Evolutionary conservation across 2,797 vertebrate species (phyloP).

Genomic region (Xiphorhynchus erythropygius): DNA sequence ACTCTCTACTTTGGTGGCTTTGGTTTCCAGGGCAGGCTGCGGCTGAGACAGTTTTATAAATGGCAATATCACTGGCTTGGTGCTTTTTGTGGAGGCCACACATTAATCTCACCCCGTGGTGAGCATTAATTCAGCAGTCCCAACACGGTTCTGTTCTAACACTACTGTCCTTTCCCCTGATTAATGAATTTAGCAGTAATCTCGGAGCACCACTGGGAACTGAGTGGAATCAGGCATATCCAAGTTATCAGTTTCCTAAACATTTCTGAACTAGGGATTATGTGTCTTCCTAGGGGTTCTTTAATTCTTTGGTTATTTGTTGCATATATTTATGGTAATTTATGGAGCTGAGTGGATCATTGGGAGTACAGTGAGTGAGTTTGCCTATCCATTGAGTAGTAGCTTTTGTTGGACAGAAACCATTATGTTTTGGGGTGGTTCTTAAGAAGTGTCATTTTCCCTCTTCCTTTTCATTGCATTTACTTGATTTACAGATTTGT

Average conservation of each 20-base stretch:
- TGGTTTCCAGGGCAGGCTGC: neutral
- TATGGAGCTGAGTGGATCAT: neutral
- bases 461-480: neutral
- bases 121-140: neutral
- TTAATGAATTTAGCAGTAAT: conserved; percentile 8
- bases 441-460: neutral
- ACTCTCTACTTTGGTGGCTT: neutral
- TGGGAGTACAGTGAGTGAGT: neutral
- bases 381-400: neutral
- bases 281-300: neutral
- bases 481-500: neutral
- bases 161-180: neutral
- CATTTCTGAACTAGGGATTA: neutral
- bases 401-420: neutral
- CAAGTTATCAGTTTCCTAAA: neutral
- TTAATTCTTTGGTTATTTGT: neutral
- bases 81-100: neutral
- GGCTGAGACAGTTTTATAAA: neutral
- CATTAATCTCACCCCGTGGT: neutral
- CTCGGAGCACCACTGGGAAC: neutral
- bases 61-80: neutral
- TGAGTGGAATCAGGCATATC: neutral
- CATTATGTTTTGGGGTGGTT: neutral
- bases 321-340: neutral
- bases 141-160: neutral